Conservation (phyloP, 2,888 invertebrate genomes). For the Pharmacophagus antenor region DNA sequence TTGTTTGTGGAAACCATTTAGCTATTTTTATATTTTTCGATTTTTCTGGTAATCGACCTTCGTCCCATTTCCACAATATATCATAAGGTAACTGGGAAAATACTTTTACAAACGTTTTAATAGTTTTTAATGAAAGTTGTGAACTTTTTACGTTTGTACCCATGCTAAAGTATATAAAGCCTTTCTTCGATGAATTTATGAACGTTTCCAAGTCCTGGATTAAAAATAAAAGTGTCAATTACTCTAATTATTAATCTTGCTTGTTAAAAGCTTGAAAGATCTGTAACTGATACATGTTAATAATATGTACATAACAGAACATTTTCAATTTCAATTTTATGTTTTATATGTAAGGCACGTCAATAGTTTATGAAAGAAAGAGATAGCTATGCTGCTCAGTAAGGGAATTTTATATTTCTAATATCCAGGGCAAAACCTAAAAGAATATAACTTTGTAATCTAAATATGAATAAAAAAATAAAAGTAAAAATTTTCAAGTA, state of each 20-base stretch:
- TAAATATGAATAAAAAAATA: too few relatives aligned
- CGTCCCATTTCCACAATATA: conserved; percentile 64
- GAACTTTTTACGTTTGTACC: conserved; percentile 46
- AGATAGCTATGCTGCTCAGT: too few relatives aligned
- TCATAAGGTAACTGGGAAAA: conserved; percentile 57
- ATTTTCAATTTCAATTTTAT: too few relatives aligned
- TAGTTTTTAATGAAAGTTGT: conserved; percentile 1
- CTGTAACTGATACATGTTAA: not conserved
- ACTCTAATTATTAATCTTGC: not conserved
- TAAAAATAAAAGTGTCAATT: not conserved
- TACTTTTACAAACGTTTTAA: conserved; percentile 43
- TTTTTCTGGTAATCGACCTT: conserved; percentile 40
- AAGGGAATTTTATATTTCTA: too few relatives aligned
- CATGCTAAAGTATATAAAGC: conserved; percentile 54
- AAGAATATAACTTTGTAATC: too few relatives aligned
- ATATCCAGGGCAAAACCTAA: too few relatives aligned
- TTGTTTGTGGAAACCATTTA: conserved; percentile 41
- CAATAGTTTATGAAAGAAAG: too few relatives aligned
- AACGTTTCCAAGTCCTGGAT: conserved; percentile 52
- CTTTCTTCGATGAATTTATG: conserved; percentile 52
- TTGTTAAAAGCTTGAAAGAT: not conserved
- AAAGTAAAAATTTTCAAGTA: too few relatives aligned
- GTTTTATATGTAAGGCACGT: too few relatives aligned
- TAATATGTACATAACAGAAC: too few relatives aligned
- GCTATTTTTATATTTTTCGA: conserved; percentile 44